Percentiles rank a stretch among this genome's conserved stretches.
These are phyloP conservation scores for Rambutsinella grinnellia DNA, from an alignment of 2,888 invertebrate species.

Conservation along the genomic window DNA sequence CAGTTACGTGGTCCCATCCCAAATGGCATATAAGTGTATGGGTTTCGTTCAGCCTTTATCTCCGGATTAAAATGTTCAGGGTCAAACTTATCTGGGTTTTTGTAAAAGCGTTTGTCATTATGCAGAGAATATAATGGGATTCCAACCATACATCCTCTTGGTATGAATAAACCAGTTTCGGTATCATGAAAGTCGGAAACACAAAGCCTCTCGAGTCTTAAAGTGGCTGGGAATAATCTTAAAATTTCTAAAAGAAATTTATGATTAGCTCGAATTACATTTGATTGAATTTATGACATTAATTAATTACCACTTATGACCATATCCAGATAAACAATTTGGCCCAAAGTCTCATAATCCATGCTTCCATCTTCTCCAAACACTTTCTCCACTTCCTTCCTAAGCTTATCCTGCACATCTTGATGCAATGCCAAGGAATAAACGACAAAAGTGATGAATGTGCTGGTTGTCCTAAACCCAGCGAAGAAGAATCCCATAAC, in stretches of 20 bases:
- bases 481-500: slow-evolving; percentile 56
- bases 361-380: slow-evolving; percentile 16
- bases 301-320: slow-evolving; percentile 11
- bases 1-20: slow-evolving; percentile 52
- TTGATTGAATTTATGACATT: too few species aligned
- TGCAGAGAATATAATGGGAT: slow-evolving; percentile 31
- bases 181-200: slow-evolving; percentile 67
- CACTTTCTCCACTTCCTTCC: slow-evolving; percentile 28
- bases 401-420: slow-evolving; percentile 42
- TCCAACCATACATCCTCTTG: slow-evolving; percentile 23
- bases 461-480: slow-evolving; percentile 45
- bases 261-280: too few species aligned
- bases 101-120: slow-evolving; percentile 34
- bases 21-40: slow-evolving; percentile 45
- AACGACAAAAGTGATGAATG: slow-evolving; percentile 30
- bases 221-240: neutral
- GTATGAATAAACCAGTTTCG: slow-evolving; percentile 29
- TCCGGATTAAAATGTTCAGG: slow-evolving; percentile 46
- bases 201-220: slow-evolving; percentile 67
- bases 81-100: slow-evolving; percentile 47
- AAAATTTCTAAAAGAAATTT: neutral
- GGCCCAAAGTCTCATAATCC: slow-evolving; percentile 11
- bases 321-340: slow-evolving; percentile 24
- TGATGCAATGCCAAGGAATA: slow-evolving; percentile 47
- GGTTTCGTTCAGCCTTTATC: slow-evolving; percentile 25